Conservation (phyloP, 1,140 invertebrate species). For the Dinoponera quadriceps region DNA sequence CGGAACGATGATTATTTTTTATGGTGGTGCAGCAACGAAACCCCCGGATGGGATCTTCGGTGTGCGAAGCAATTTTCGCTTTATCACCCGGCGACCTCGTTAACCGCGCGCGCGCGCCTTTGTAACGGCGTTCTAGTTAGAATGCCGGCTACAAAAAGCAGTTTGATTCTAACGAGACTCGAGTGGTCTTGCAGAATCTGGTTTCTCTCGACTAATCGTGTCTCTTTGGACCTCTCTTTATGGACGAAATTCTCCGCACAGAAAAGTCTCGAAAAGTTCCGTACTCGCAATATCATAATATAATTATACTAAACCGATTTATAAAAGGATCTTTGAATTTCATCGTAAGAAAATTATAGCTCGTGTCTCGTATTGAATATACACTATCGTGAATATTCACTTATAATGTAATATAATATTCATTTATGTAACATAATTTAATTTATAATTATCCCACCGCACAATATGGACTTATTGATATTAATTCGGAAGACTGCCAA, state of each 20-base stretch:
- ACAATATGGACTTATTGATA: too few relatives aligned
- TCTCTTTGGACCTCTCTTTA: background rate
- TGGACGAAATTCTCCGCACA: too few relatives aligned
- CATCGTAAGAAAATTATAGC: too few relatives aligned
- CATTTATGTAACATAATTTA: too few relatives aligned
- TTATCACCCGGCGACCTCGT: slow-evolving; percentile 17
- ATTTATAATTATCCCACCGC: too few relatives aligned
- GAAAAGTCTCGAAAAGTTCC: background rate
- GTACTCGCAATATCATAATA: too few relatives aligned
- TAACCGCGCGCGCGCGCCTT: background rate
- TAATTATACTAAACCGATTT: too few relatives aligned
- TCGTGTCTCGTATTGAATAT: too few relatives aligned
- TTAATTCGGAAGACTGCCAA: too few relatives aligned
- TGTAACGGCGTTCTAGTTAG: slow-evolving; percentile 28
- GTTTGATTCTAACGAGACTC: slow-evolving; percentile 2
- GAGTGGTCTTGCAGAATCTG: background rate
- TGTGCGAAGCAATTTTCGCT: slow-evolving; percentile 28
- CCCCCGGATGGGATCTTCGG: background rate
- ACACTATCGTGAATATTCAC: too few relatives aligned
- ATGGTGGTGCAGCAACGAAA: slow-evolving; percentile 8
- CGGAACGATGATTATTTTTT: slow-evolving; percentile 64
- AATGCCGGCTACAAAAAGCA: slow-evolving; percentile 8
- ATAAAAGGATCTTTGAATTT: too few relatives aligned
- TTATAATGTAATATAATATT: too few relatives aligned
- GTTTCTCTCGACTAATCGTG: background rate